phyloP scores from a whole-genome alignment of 2,888 invertebrate genomes.

The Amblyjoppa fuscipennis region DNA sequence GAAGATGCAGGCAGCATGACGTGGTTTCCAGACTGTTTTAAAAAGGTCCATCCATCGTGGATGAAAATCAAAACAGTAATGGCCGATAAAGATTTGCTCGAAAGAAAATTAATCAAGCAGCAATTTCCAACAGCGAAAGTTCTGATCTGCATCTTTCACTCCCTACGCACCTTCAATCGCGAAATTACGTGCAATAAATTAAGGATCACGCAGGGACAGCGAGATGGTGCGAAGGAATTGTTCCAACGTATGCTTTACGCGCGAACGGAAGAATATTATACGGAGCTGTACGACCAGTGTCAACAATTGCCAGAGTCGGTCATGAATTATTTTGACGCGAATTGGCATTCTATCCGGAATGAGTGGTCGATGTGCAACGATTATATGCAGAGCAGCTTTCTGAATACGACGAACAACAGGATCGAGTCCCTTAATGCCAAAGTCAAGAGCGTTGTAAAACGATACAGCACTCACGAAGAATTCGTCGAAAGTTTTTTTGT shows the following conservation, averaged over 20 bases:
- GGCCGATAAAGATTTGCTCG: constrained; percentile 70
- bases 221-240: constrained; percentile 47
- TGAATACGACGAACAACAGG: constrained; percentile 66
- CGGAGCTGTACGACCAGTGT: constrained; percentile 22
- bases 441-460: constrained; percentile 49
- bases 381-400: constrained; percentile 53
- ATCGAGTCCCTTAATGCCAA: constrained; percentile 56
- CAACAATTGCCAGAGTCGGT: constrained; percentile 30
- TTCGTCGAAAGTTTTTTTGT: constrained; percentile 49
- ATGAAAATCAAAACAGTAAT: constrained; percentile 59
- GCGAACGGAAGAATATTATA: constrained; percentile 9
- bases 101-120: constrained; percentile 57
- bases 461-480: constrained; percentile 37
- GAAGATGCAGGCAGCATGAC: constrained; percentile 59
- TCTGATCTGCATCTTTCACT: constrained; percentile 63
- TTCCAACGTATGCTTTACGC: constrained; percentile 52
- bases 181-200: constrained; percentile 67
- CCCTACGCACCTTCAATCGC: constrained; percentile 63
- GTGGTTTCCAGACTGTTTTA: constrained; percentile 66
- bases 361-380: constrained; percentile 54
- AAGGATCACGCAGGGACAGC: constrained; percentile 49
- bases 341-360: constrained; percentile 62
- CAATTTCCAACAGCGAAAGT: constrained; percentile 64
- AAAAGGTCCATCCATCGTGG: constrained; percentile 61
- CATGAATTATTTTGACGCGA: constrained; percentile 60